Percentiles rank a stretch among this genome's conserved stretches.
phyloP scores from a whole-genome alignment of 2,113 vertebrate species.

The Aspidoscelis tigris region DNA sequence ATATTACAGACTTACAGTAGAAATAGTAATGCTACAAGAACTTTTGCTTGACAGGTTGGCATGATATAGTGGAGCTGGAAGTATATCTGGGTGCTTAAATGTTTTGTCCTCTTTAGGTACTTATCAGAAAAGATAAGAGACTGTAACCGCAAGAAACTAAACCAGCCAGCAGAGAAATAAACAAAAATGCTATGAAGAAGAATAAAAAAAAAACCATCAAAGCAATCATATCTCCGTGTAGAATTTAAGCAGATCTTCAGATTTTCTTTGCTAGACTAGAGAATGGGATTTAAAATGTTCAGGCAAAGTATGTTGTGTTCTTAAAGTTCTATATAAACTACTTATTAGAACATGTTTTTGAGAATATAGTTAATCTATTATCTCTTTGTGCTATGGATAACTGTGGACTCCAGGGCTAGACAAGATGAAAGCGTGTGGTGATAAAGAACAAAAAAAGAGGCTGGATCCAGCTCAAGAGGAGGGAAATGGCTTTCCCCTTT shows the following conservation, averaged over 20 bases:
- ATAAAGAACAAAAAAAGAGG: neutral
- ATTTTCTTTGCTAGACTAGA: slow-evolving; percentile 54
- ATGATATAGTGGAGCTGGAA: neutral
- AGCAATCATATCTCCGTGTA: slow-evolving; percentile 48
- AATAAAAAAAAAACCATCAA: slow-evolving; percentile 44
- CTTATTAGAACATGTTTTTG: slow-evolving; percentile 65
- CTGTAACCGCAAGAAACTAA: slow-evolving; percentile 45
- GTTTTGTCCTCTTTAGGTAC: slow-evolving; percentile 23
- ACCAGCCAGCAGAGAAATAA: slow-evolving; percentile 24
- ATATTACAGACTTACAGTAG: neutral
- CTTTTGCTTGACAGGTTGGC: slow-evolving; percentile 8
- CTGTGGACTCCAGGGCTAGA: slow-evolving; percentile 44
- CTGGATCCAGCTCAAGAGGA: neutral
- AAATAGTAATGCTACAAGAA: neutral
- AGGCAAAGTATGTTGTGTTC: slow-evolving; percentile 38
- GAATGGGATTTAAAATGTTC: slow-evolving; percentile 52
- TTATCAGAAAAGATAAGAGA: slow-evolving; percentile 25
- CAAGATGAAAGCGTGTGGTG: slow-evolving; percentile 33
- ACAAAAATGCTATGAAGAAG: slow-evolving; percentile 37
- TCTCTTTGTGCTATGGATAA: slow-evolving; percentile 59
- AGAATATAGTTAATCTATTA: slow-evolving; percentile 66
- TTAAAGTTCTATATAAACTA: slow-evolving; percentile 53
- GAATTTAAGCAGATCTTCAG: slow-evolving; percentile 38
- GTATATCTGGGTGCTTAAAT: slow-evolving; percentile 41
- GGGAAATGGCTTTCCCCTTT: neutral